Evolutionary conservation across 2,113 vertebrate species (phyloP).

Genomic region (Heliornis fulica): DNA sequence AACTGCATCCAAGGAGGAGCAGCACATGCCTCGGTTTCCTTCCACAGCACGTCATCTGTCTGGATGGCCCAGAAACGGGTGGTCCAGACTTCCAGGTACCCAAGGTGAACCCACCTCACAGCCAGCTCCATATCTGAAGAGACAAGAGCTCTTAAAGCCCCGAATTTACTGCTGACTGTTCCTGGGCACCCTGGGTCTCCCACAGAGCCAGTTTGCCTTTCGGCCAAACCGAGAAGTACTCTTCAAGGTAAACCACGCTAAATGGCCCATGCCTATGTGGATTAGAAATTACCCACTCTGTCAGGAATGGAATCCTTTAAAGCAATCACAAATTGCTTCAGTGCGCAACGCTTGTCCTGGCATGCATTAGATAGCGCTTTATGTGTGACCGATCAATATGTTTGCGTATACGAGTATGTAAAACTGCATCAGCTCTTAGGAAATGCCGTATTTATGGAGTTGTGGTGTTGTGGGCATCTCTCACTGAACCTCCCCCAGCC

Average conservation of each 20-base stretch:
- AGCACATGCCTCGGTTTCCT: background rate
- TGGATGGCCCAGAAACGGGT: background rate
- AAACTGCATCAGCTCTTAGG: background rate
- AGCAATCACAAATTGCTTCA: background rate
- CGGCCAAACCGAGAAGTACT: background rate
- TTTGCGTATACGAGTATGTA: background rate
- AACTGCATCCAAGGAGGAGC: background rate
- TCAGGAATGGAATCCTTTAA: background rate
- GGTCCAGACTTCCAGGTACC: background rate
- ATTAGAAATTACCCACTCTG: background rate
- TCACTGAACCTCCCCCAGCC: background rate
- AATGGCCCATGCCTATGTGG: background rate
- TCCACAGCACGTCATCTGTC: background rate
- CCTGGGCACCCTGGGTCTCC: background rate
- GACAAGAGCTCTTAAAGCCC: background rate
- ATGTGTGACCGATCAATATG: background rate
- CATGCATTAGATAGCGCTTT: background rate
- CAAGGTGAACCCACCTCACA: background rate
- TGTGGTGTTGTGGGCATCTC: background rate
- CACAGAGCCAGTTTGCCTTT: background rate
- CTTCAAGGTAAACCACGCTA: background rate
- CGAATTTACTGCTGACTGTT: background rate
- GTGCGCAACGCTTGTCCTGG: background rate
- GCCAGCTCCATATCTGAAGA: background rate
- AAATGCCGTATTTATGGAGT: background rate